Evolutionary conservation across 64 coral and sea anemone genomes (phyloP), one percentile per base, ranked within the genome.

Genomic region (Actinia equina): DNA sequence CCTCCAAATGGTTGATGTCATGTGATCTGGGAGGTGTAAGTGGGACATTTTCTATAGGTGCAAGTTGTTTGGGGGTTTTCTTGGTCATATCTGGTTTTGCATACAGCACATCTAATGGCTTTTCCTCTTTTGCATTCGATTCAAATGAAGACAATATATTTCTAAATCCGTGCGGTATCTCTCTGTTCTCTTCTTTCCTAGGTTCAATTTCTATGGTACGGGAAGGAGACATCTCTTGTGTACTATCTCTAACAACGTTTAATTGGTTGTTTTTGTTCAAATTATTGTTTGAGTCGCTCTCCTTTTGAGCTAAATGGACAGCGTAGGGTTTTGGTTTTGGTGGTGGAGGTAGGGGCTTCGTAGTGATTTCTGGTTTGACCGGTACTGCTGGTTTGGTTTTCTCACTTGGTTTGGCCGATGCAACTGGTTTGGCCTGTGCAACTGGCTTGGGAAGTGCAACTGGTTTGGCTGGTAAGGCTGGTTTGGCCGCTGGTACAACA

Each of bases 51-150:
- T 30, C 13, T 74, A 13, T 74, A 27, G n/a, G 23, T 30, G 13
- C 7, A 2, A 15, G 8, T 74, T 41, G 69, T 74, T 74, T 74
- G n/a, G 69, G 6, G 5, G 56, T 87, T 53, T 87, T 92, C 56
- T 71, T 80, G 18, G 77, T 52, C 27, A 71, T 56, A 14, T 92
- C 90, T 17, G 90, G 90, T 92, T 92, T 92, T 17, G 90, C 77
- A 60, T 92, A 92, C 67, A 71, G 10, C 22, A 43, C 55, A 27
- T 82, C 67, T 11, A 74, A 9, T 20, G 30, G 42, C 51, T 80
- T 80, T 53, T 55, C 71, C n/a, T 83, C 77, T 51, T 57, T 51
- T 41, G 56, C 17, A 9, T 17, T 63, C 10, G 83, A 58, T 83
- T 92, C 77, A 60, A 92, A 92, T 42, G 86, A 20, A 17, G 77